phyloP scores from a whole-genome alignment of 2,888 invertebrate genomes.

The Microdon myrmicae region DNA sequence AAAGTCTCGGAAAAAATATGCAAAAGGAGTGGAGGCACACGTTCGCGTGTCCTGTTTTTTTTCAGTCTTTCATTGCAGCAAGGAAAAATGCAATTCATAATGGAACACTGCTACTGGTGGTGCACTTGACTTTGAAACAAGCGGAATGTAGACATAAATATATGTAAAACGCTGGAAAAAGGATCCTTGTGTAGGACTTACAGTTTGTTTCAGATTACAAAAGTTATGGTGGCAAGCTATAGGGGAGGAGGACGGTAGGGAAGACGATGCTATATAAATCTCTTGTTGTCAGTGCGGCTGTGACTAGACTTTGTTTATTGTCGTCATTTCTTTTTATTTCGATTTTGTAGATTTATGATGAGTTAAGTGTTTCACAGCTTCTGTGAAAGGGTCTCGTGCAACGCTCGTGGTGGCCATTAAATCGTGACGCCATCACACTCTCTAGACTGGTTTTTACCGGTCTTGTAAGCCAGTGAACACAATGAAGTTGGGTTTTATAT shows the following conservation, averaged over 20 bases:
- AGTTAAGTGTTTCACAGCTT: background rate
- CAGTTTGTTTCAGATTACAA: conserved; percentile 38
- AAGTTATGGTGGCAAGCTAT: conserved; percentile 30
- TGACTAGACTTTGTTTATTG: conserved; percentile 20
- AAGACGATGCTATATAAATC: conserved; percentile 8
- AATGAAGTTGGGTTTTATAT: no score
- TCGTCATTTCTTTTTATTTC: conserved; percentile 22
- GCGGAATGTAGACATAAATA: conserved; percentile 24
- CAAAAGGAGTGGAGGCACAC: conserved; percentile 40
- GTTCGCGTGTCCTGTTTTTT: conserved; percentile 22
- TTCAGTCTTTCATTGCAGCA: conserved; percentile 30
- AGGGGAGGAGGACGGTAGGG: conserved; percentile 5
- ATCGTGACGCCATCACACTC: no score
- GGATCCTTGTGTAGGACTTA: conserved; percentile 21
- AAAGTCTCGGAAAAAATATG: conserved; percentile 42
- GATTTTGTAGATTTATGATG: conserved; percentile 2
- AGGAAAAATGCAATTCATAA: conserved; percentile 51
- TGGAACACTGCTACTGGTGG: conserved; percentile 43
- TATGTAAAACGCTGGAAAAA: conserved; percentile 9
- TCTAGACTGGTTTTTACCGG: no score
- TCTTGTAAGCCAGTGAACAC: no score
- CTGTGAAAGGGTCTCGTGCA: no score
- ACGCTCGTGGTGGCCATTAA: no score
- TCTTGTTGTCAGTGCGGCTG: conserved; percentile 3
- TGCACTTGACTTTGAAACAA: conserved; percentile 50